These are phyloP conservation scores for Athrips mouffetella DNA, from an alignment of 2,888 invertebrate species.

Conservation along the genomic window DNA sequence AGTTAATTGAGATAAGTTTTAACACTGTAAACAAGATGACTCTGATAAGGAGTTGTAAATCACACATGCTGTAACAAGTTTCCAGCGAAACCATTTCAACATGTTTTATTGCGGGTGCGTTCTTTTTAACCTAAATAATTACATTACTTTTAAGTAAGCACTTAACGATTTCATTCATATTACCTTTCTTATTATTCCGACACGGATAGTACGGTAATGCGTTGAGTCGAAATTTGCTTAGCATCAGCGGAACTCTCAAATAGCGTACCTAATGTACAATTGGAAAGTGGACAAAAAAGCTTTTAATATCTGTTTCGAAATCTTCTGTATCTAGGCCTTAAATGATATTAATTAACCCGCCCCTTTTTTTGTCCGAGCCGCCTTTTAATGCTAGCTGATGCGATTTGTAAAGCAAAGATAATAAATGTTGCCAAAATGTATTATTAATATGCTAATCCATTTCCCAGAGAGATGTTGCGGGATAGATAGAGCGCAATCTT, in stretches of 20 bases:
- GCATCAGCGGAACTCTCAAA: too few relatives aligned
- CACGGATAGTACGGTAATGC: too few relatives aligned
- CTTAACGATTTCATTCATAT: too few relatives aligned
- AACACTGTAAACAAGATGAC: neutral
- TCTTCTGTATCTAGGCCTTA: neutral
- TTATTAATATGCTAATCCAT: slow-evolving; percentile 46
- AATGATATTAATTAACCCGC: slow-evolving; percentile 13
- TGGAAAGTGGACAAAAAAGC: too few relatives aligned
- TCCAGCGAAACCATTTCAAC: neutral
- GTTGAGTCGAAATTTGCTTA: too few relatives aligned
- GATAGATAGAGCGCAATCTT: slow-evolving; percentile 41
- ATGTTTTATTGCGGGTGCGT: neutral
- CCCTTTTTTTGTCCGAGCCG: slow-evolving; percentile 8
- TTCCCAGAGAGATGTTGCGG: slow-evolving; percentile 35
- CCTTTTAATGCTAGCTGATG: slow-evolving; percentile 6
- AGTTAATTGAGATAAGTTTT: neutral
- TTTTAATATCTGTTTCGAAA: neutral
- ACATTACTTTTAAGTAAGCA: too few relatives aligned
- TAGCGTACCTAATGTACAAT: too few relatives aligned
- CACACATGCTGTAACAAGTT: neutral
- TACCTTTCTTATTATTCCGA: too few relatives aligned
- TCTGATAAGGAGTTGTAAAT: slow-evolving; percentile 1
- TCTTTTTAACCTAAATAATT: slow-evolving; percentile 2
- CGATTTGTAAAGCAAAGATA: slow-evolving; percentile 22
- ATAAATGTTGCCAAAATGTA: slow-evolving; percentile 38